These are phyloP conservation scores for Nymphalis c-album DNA, from an alignment of 2,888 invertebrate genomes.

Conservation along the genomic window DNA sequence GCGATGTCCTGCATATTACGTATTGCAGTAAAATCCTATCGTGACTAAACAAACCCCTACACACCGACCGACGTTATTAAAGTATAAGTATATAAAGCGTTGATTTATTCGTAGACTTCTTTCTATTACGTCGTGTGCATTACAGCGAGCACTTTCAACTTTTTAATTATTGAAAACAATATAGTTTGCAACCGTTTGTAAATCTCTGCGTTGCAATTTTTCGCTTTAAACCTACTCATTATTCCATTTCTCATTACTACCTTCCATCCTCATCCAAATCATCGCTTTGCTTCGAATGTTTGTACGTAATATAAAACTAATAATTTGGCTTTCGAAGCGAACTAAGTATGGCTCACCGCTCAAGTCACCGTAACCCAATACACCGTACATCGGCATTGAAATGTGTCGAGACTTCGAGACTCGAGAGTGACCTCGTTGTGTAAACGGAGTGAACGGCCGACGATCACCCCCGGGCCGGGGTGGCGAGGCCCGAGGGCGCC, in stretches of 20 bases:
- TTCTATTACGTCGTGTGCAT: too few species aligned
- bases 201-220: neutral
- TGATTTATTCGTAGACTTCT: neutral
- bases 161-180: too few species aligned
- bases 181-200: too few species aligned
- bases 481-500: constrained; percentile 10
- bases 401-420: constrained; percentile 12
- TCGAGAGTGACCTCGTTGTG: constrained; percentile 27
- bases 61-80: neutral
- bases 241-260: too few species aligned
- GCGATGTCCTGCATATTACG: constrained; percentile 11
- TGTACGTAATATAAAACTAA: too few species aligned
- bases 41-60: constrained; percentile 6
- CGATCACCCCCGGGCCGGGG: constrained; percentile 19
- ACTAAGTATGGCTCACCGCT: neutral
- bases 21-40: neutral
- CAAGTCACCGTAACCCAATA: constrained; percentile 22
- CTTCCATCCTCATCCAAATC: too few species aligned
- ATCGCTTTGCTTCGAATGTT: too few species aligned
- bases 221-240: too few species aligned
- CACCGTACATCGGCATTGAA: constrained; percentile 22
- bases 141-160: too few species aligned
- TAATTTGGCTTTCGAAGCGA: neutral
- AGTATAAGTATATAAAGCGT: too few species aligned
- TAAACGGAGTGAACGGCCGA: constrained; percentile 31